These are phyloP conservation scores for Mamestra configurata DNA, from an alignment of 1,140 invertebrate species.

Conservation along the genomic window DNA sequence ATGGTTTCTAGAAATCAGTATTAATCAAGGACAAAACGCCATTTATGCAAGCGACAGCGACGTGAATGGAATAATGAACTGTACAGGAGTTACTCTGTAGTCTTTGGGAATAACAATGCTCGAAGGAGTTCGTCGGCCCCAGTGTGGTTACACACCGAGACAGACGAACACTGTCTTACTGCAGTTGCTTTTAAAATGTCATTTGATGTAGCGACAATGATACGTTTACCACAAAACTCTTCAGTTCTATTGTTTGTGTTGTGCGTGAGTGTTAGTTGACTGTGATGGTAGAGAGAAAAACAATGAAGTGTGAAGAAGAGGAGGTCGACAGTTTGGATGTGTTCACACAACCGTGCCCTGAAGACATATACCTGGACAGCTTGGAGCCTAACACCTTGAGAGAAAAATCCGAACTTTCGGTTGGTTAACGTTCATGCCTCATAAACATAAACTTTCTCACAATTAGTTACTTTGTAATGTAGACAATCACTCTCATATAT, in stretches of 20 bases:
- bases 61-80: slow-evolving; percentile 80
- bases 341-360: slow-evolving; percentile 66
- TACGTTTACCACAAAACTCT: slow-evolving; percentile 30
- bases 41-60: slow-evolving; percentile 71
- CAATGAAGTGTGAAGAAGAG: slow-evolving; percentile 74
- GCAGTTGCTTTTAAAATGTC: slow-evolving; percentile 62
- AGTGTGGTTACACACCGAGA: slow-evolving; percentile 67
- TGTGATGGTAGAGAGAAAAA: slow-evolving; percentile 78
- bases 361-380: slow-evolving; percentile 79
- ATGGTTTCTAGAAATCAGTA: slow-evolving; percentile 45
- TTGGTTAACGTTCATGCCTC: slow-evolving; percentile 57
- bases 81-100: slow-evolving; percentile 74
- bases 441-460: slow-evolving; percentile 33
- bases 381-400: slow-evolving; percentile 75
- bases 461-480: slow-evolving; percentile 17
- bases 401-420: slow-evolving; percentile 71
- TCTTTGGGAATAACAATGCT: slow-evolving; percentile 82
- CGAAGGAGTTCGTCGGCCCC: slow-evolving; percentile 79
- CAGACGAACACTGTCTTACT: slow-evolving; percentile 57
- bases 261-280: slow-evolving; percentile 53
- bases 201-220: slow-evolving; percentile 60
- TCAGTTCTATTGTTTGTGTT: slow-evolving; percentile 39
- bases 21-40: slow-evolving; percentile 70
- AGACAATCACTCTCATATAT: not conserved
- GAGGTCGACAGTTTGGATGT: slow-evolving; percentile 81